Percentiles rank a stretch among this genome's conserved stretches.
Evolutionary conservation across 2,113 vertebrate species (phyloP).

Genomic region (Pyxicephalus adspersus): DNA sequence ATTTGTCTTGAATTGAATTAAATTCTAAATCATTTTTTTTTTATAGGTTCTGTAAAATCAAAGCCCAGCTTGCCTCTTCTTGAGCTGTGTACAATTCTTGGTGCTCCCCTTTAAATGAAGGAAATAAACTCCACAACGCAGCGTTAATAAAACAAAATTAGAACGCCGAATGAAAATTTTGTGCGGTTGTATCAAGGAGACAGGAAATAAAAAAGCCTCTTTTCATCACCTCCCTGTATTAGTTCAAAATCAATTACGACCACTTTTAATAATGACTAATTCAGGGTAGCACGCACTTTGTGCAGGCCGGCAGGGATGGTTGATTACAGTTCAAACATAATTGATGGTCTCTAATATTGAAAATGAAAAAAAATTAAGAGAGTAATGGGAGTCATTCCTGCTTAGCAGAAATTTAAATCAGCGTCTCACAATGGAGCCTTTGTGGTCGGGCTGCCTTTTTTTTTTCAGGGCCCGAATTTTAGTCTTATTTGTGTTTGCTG

Average conservation of each 20-base stretch:
- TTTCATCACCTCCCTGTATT: slow-evolving; percentile 22
- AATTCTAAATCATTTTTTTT: too few relatives aligned
- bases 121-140: too few relatives aligned
- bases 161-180: not conserved
- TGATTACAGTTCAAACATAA: slow-evolving; percentile 46
- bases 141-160: too few relatives aligned
- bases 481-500: slow-evolving; percentile 31
- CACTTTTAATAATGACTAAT: slow-evolving; percentile 42
- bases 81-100: too few relatives aligned
- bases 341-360: slow-evolving; percentile 48
- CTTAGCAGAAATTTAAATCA: slow-evolving; percentile 5
- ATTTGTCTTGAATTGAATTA: too few relatives aligned
- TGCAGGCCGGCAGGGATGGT: not conserved
- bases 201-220: not conserved
- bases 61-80: too few relatives aligned
- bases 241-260: slow-evolving; percentile 28
- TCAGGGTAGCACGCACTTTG: slow-evolving; percentile 4
- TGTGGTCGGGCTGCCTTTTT: not conserved
- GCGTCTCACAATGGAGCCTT: slow-evolving; percentile 29
- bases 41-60: too few relatives aligned
- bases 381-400: slow-evolving; percentile 39
- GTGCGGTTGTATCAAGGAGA: not conserved
- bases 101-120: too few relatives aligned
- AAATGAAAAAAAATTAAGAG: slow-evolving; percentile 23
- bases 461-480: not conserved